Base-by-base conservation (phyloP, 2,797 vertebrate genomes). In the Hipposideros larvatus region DNA sequence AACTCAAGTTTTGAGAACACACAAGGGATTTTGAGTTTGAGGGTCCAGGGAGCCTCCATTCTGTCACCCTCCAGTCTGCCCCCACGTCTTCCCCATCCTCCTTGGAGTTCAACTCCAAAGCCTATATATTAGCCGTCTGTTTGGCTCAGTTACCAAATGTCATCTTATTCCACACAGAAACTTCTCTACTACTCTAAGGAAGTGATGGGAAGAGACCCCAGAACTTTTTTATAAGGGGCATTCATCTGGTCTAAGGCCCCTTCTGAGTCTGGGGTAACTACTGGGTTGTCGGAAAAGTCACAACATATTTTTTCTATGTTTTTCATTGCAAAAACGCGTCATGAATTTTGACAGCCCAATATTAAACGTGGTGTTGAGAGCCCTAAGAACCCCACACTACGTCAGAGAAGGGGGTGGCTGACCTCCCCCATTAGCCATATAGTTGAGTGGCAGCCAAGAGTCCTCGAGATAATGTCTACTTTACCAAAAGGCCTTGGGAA, bases 91-190 rank as follows among this genome's bases (percentile, higher is more conserved):
- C 11, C 14, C 55, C 77, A 87, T 14, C 37, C 82, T 53, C 91
- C 7, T 0, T 8, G 63, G 46, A 92, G n/a, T 79, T 78, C 75
- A 78, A 5, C 46, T 75, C 93, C 78, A 79, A 82, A 77, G 63
- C 46, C 84, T 77, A 1, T 24, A 70, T 51, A 53, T 7, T 41
- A 79, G 37, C 73, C 77, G 96, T 83, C 55, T 94, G 89, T 93
- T 94, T 87, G 87, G 70, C 43, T 91, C 94, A 92, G 90, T 59
- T n/a, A 73, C 51, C 83, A 94, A 94, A 96, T 87, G 90, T 87
- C 93, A 91, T 46, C 75, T 87, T 91, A 92, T 80, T 77, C 87
- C 61, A 91, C 74, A 68, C 34, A 97, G 95, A 94, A 91, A 87
- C 34, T 48, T 96, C 74, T 37, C 90, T 31, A 19, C 53, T 92